Conservation (phyloP, 2,888 invertebrate species). For the Mythimna loreyi region DNA sequence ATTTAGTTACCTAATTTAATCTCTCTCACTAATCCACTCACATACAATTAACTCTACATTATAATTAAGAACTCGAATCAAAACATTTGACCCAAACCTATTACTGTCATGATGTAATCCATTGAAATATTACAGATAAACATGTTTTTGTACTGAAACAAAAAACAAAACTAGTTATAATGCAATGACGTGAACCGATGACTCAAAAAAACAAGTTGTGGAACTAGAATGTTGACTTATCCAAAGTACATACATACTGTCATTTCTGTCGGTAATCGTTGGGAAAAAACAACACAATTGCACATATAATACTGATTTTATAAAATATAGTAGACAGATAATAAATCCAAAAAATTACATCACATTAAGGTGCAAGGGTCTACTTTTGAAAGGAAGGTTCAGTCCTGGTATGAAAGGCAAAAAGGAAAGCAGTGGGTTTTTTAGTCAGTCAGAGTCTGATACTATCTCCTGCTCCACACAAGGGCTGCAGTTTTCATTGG, state of each 20-base stretch:
- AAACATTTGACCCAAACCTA: conserved; percentile 5
- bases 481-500: too few relatives aligned
- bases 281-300: too few relatives aligned
- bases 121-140: conserved; percentile 34
- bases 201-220: conserved; percentile 24
- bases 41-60: conserved; percentile 8
- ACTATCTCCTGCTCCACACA: too few relatives aligned
- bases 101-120: conserved; percentile 43
- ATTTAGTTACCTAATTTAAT: conserved; percentile 12
- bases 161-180: conserved; percentile 29
- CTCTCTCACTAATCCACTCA: conserved; percentile 4
- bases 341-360: too few relatives aligned
- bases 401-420: too few relatives aligned
- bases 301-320: too few relatives aligned
- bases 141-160: conserved; percentile 19
- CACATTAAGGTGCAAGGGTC: too few relatives aligned
- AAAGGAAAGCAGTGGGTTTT: too few relatives aligned
- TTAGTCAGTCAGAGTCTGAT: too few relatives aligned
- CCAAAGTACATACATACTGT: neutral
- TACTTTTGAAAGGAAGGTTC: too few relatives aligned
- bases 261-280: neutral
- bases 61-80: conserved; percentile 7
- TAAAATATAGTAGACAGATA: too few relatives aligned
- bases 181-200: conserved; percentile 39
- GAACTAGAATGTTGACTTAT: neutral